Conservation (phyloP, 92 coral and sea anemone species). For the Actinernus sp. region DNA sequence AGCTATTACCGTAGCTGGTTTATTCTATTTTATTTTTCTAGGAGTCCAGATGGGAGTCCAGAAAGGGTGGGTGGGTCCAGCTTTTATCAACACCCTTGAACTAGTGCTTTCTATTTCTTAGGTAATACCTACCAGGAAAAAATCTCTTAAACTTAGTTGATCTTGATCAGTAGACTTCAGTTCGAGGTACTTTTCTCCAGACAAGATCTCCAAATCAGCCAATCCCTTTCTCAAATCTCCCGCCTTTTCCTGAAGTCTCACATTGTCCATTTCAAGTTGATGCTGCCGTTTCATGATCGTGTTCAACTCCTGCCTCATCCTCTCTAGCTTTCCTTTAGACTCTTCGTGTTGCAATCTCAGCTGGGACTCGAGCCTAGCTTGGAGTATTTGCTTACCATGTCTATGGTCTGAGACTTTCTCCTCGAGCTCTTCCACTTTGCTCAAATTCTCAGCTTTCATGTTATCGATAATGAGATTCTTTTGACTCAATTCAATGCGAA, state of each 20-base stretch:
- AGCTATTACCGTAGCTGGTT: too few species aligned
- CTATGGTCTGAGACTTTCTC: constrained; percentile 84
- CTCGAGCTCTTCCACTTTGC: constrained; percentile 94
- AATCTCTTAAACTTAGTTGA: constrained; percentile 81
- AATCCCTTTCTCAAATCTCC: constrained; percentile 76
- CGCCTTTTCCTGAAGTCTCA: constrained; percentile 84
- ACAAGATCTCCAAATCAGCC: constrained; percentile 55
- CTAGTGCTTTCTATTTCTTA: too few species aligned
- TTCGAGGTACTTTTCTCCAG: constrained; percentile 88
- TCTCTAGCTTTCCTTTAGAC: constrained; percentile 75
- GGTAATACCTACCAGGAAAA: constrained; percentile 83
- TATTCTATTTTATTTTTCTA: too few species aligned
- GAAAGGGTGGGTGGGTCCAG: too few species aligned
- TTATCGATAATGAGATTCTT: constrained; percentile 89
- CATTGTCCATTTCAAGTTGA: constrained; percentile 86
- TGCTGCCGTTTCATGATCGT: constrained; percentile 79
- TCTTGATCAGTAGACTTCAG: constrained; percentile 77
- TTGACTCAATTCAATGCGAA: constrained; percentile 93
- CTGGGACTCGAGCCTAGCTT: constrained; percentile 95
- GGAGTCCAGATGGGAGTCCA: too few species aligned
- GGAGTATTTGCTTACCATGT: constrained; percentile 92
- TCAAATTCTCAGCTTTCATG: constrained; percentile 88
- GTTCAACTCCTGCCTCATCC: constrained; percentile 82
- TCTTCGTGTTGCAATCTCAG: constrained; percentile 90
- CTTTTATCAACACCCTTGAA: too few species aligned